These are phyloP conservation scores for Pemphigus obesinymphae DNA, from an alignment of 1,140 invertebrate genomes.

Conservation along the genomic window DNA sequence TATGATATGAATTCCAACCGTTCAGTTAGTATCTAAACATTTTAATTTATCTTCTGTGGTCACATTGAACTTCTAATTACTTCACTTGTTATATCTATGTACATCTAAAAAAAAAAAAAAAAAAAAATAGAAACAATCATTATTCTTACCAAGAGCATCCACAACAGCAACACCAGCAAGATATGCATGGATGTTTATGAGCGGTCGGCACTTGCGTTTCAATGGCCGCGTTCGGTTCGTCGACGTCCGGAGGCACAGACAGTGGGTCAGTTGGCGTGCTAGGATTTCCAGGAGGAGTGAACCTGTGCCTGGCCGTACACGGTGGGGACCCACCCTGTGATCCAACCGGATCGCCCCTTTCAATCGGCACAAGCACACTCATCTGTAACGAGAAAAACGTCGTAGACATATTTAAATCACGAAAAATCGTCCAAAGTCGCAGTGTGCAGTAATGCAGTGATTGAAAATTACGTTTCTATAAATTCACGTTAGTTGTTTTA, in stretches of 20 bases:
- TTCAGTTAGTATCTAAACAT: no score
- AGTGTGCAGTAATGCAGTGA: no score
- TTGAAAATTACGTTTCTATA: no score
- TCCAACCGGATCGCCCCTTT: slow-evolving; percentile 28
- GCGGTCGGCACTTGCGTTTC: slow-evolving; percentile 48
- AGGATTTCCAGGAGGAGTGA: slow-evolving; percentile 29
- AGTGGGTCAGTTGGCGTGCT: slow-evolving; percentile 29
- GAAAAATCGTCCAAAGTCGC: no score
- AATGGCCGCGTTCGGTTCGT: slow-evolving; percentile 44
- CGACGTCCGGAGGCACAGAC: slow-evolving; percentile 42
- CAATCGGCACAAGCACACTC: slow-evolving; percentile 41
- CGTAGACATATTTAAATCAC: no score
- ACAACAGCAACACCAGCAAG: slow-evolving; percentile 68
- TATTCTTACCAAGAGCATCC: slow-evolving; percentile 63
- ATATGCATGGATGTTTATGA: slow-evolving; percentile 55
- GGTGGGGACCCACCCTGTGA: slow-evolving; percentile 34
- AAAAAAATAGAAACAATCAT: not conserved
- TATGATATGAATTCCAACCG: no score
- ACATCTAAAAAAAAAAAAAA: no score
- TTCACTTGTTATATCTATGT: no score
- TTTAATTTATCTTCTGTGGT: no score
- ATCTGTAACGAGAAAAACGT: not conserved
- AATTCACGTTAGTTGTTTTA: no score
- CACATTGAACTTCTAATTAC: no score
- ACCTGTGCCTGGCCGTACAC: slow-evolving; percentile 38